phyloP scores from a whole-genome alignment of 2,113 vertebrate genomes.

The Hiodon alosoides region DNA sequence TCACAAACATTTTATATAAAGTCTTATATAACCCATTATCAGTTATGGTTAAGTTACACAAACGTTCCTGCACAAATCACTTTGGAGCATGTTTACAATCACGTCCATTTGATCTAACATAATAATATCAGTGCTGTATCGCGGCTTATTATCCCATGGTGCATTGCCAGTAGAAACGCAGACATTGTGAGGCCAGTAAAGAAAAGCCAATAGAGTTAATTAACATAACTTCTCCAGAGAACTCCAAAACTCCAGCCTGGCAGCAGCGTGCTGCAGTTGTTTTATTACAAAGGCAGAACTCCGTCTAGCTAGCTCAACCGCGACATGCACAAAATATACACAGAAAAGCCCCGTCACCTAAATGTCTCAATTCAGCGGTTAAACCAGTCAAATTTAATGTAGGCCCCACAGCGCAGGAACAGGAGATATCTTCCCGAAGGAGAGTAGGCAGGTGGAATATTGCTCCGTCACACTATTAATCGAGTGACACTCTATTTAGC shows the following conservation, averaged over 20 bases:
- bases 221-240: no score
- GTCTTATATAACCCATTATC: not conserved
- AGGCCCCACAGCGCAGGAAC: not conserved
- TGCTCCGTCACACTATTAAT: conserved; percentile 62
- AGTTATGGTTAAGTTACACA: not conserved
- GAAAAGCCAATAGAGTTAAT: not conserved
- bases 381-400: not conserved
- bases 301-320: not conserved
- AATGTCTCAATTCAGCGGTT: not conserved
- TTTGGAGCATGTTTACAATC: not conserved
- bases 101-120: not conserved
- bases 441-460: conserved; percentile 58
- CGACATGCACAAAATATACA: no score
- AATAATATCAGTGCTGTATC: not conserved
- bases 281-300: not conserved
- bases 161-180: not conserved
- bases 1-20: conserved; percentile 8
- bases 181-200: not conserved
- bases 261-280: no score
- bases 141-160: not conserved
- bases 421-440: conserved; percentile 10
- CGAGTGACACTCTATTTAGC: conserved; percentile 68
- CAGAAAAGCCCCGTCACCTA: no score
- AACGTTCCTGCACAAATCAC: not conserved
- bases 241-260: no score